Evolutionary conservation across 2,888 invertebrate species (phyloP).

Genomic region (Abscondita cerata): DNA sequence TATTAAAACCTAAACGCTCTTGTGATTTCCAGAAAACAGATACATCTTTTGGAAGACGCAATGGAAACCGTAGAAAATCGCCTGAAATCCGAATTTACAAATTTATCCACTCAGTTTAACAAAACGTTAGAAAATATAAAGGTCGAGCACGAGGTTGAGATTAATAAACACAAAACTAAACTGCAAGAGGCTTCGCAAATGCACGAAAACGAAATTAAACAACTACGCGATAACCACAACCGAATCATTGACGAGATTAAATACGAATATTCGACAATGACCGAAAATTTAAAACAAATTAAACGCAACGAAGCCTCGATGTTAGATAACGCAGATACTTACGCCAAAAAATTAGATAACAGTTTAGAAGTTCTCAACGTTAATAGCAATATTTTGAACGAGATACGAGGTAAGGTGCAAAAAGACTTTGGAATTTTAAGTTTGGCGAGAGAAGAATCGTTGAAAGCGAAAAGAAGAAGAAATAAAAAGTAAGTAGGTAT

Average conservation of each 20-base stretch:
- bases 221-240: slow-evolving; percentile 63
- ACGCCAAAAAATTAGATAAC: slow-evolving; percentile 62
- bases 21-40: slow-evolving; percentile 61
- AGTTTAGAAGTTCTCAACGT: slow-evolving; percentile 61
- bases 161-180: slow-evolving; percentile 50
- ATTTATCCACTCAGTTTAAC: slow-evolving; percentile 60
- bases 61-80: slow-evolving; percentile 65
- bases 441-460: slow-evolving; percentile 59
- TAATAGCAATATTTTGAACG: slow-evolving; percentile 60
- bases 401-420: slow-evolving; percentile 61
- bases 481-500: slow-evolving; percentile 58
- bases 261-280: slow-evolving; percentile 61
- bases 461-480: slow-evolving; percentile 65
- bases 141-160: slow-evolving; percentile 48
- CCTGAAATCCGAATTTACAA: slow-evolving; percentile 66
- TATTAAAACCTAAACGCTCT: background rate
- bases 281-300: slow-evolving; percentile 67
- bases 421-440: slow-evolving; percentile 59
- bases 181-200: slow-evolving; percentile 47
- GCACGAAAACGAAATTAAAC: slow-evolving; percentile 54
- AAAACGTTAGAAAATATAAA: slow-evolving; percentile 59
- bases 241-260: slow-evolving; percentile 62
- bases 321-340: slow-evolving; percentile 61
- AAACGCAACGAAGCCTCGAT: slow-evolving; percentile 62
- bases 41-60: slow-evolving; percentile 65